Conservation (phyloP, 2,888 invertebrate species). For the Hydriomena furcata region DNA sequence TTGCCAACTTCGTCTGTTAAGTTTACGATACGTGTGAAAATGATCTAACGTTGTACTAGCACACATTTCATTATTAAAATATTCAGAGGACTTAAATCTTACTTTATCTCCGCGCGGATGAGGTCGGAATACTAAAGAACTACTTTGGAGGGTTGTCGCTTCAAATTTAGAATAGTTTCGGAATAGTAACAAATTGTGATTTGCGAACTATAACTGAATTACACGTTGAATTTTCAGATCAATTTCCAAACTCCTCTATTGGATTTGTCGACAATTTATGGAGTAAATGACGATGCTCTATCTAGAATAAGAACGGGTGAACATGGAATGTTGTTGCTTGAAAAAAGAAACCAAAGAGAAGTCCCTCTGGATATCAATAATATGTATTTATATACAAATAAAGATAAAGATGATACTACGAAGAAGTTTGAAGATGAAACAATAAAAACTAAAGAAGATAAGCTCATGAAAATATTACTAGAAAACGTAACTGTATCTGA, state of each 20-base stretch:
- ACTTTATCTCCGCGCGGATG: conserved; percentile 36
- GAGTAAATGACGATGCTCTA: conserved; percentile 54
- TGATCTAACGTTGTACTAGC: conserved; percentile 40
- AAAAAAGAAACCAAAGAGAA: conserved; percentile 48
- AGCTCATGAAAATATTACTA: not conserved
- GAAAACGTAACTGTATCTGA: conserved; percentile 10
- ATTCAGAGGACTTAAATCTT: conserved; percentile 43
- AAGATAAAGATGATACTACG: not conserved
- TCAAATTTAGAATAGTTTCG: conserved; percentile 28
- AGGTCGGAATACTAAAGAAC: conserved; percentile 40
- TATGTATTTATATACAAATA: conserved; percentile 3
- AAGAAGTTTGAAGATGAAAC: not conserved
- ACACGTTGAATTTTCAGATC: conserved; percentile 47
- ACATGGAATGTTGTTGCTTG: conserved; percentile 56
- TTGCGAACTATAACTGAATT: conserved; percentile 17
- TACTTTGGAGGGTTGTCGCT: conserved; percentile 24
- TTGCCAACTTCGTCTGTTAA: conserved; percentile 27
- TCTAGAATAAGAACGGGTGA: conserved; percentile 50
- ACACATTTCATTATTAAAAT: conserved; percentile 44
- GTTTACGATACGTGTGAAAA: conserved; percentile 43
- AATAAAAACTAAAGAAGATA: not conserved
- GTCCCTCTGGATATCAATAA: conserved; percentile 46
- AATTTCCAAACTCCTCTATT: conserved; percentile 65
- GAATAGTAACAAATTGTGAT: conserved; percentile 31
- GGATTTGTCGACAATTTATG: conserved; percentile 67